Evolutionary conservation across 2,113 vertebrate genomes (phyloP).

Genomic region (Sardina pilchardus): DNA sequence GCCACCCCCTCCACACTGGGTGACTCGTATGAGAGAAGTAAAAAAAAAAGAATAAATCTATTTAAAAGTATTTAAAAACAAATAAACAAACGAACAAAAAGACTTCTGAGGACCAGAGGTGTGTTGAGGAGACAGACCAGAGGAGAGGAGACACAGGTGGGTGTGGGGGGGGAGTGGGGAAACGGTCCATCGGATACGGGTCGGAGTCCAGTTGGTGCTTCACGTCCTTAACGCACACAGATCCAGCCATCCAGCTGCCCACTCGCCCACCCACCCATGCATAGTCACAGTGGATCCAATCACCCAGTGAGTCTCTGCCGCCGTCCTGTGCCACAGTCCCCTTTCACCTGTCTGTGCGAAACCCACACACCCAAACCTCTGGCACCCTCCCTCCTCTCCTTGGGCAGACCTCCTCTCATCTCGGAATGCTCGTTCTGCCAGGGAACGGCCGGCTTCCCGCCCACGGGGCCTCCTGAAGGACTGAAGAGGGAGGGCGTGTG

Average conservation of each 20-base stretch:
- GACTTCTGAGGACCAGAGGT: conserved; percentile 32
- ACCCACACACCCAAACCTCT: not conserved
- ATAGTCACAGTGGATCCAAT: conserved; percentile 21
- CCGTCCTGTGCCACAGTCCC: not conserved
- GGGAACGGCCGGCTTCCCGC: not conserved
- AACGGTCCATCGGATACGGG: not conserved
- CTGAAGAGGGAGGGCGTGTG: conserved; percentile 29
- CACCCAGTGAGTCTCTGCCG: not conserved
- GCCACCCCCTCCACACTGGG: conserved; percentile 24
- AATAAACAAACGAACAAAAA: conserved; percentile 4
- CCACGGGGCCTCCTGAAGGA: conserved; percentile 30
- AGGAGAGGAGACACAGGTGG: conserved; percentile 1
- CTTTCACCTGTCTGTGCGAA: not conserved
- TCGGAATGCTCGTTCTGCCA: not conserved
- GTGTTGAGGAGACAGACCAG: conserved; percentile 26
- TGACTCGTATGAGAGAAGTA: not conserved
- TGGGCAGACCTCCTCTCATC: not conserved
- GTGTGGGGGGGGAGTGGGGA: not conserved
- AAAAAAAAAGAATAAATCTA: conserved; percentile 11
- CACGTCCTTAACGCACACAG: not conserved
- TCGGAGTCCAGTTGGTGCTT: not conserved
- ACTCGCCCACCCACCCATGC: conserved; percentile 28
- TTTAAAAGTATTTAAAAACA: conserved; percentile 13
- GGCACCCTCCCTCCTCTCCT: not conserved
- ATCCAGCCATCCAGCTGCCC: not conserved